Percentiles rank a stretch among this genome's conserved stretches.
These are phyloP conservation scores for Eurystomus glaucurus DNA, from an alignment of 2,797 vertebrate genomes.

Conservation along the genomic window DNA sequence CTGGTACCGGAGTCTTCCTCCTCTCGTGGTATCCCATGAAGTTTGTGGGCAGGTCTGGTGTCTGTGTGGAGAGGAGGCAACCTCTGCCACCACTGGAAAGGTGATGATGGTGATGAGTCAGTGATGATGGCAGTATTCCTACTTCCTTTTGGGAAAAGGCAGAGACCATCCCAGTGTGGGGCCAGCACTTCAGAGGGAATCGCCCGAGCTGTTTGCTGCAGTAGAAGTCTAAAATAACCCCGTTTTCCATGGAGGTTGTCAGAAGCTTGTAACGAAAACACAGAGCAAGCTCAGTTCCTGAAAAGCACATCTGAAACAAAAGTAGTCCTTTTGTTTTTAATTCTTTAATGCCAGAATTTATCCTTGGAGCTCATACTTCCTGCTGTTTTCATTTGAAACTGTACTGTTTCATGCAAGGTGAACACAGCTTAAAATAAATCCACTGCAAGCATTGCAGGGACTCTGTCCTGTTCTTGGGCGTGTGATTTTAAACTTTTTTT, in stretches of 20 bases:
- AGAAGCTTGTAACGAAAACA: neutral
- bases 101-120: neutral
- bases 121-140: neutral
- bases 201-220: neutral
- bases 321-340: neutral
- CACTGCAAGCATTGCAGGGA: neutral
- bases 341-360: slow-evolving; percentile 14
- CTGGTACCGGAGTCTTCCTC: neutral
- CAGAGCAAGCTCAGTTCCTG: neutral
- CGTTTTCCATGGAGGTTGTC: neutral
- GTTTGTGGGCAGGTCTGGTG: neutral
- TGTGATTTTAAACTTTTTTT: neutral
- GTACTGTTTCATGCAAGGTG: neutral
- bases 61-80: fast-evolving
- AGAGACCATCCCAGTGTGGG: neutral
- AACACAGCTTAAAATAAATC: neutral
- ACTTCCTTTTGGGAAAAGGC: neutral
- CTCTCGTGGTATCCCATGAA: neutral
- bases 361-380: neutral
- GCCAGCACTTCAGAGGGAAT: neutral
- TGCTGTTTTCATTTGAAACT: neutral
- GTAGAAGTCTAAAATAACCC: neutral
- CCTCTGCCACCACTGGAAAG: neutral
- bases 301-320: slow-evolving; percentile 1
- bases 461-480: neutral